A percentile compares a stretch with the other conserved stretches of the same genome.
Evolutionary conservation across 2,797 vertebrate species (phyloP).

Genomic region (Remorina albescens): DNA sequence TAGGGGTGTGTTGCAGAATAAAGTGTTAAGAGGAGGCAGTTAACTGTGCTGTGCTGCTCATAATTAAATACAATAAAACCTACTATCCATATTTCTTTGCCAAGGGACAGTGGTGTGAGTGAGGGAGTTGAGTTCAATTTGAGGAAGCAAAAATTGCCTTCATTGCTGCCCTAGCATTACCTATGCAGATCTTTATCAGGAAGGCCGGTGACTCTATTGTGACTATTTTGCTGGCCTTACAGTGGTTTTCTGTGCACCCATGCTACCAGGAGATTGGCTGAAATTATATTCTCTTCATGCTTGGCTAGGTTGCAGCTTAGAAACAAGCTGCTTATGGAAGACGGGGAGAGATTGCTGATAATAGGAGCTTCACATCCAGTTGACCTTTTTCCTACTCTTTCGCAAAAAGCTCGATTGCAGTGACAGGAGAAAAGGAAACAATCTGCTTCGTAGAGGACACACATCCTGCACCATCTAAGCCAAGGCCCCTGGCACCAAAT

Average conservation of each 20-base stretch:
- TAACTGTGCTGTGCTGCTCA: constrained; percentile 66
- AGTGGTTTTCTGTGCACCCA: constrained; percentile 87
- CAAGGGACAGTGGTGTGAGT: constrained; percentile 77
- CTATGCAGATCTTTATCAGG: constrained; percentile 89
- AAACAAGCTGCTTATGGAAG: constrained; percentile 93
- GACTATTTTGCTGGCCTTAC: constrained; percentile 85
- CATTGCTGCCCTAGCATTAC: constrained; percentile 85
- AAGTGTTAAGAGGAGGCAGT: constrained; percentile 75
- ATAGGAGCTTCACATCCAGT: constrained; percentile 94
- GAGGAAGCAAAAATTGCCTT: constrained; percentile 82
- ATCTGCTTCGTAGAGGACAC: constrained; percentile 78
- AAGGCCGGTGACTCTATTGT: constrained; percentile 85
- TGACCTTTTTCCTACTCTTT: constrained; percentile 88
- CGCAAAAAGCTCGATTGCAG: constrained; percentile 82
- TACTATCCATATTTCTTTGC: constrained; percentile 82
- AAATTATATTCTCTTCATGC: constrained; percentile 99
- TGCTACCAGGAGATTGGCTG: constrained; percentile 90
- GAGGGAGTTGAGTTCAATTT: constrained; percentile 76
- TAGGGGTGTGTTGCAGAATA: constrained; percentile 71
- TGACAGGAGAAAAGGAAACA: constrained; percentile 82
- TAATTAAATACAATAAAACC: constrained; percentile 83
- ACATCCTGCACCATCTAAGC: constrained; percentile 73
- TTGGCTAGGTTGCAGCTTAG: constrained; percentile 92
- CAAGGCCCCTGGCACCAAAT: constrained; percentile 66
- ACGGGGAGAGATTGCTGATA: constrained; percentile 93